Conservation (phyloP, 1,140 invertebrate species). For the Rhopalosiphum padi region DNA sequence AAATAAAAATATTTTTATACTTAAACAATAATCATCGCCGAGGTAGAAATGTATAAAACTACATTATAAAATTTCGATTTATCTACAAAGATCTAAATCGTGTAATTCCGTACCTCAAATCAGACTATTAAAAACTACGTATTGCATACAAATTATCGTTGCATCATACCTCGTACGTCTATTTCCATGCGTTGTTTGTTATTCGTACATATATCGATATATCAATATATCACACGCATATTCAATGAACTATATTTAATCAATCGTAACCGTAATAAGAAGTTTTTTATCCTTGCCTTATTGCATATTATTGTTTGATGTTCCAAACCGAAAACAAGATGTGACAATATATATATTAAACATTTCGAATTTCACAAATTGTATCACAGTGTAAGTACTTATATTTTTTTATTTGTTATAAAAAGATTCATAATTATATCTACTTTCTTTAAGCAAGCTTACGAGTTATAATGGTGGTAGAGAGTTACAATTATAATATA, state of each 20-base stretch:
- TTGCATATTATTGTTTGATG: neutral
- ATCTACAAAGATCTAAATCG: neutral
- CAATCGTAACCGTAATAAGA: neutral
- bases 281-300: neutral
- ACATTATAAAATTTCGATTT: neutral
- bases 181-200: neutral
- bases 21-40: too few species aligned
- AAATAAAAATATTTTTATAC: too few species aligned
- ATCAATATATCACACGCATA: neutral
- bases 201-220: neutral
- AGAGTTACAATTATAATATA: too few species aligned
- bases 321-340: neutral
- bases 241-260: neutral
- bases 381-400: neutral
- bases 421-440: too few species aligned
- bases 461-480: too few species aligned
- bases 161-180: neutral
- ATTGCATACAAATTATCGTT: neutral
- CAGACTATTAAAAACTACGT: neutral
- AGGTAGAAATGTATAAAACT: too few species aligned
- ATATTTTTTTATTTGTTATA: too few species aligned
- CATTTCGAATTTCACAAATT: neutral
- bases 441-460: too few species aligned
- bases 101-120: neutral
- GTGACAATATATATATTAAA: neutral